Evolutionary conservation across 2,113 vertebrate genomes (phyloP).

Genomic region (Euleptes europaea): DNA sequence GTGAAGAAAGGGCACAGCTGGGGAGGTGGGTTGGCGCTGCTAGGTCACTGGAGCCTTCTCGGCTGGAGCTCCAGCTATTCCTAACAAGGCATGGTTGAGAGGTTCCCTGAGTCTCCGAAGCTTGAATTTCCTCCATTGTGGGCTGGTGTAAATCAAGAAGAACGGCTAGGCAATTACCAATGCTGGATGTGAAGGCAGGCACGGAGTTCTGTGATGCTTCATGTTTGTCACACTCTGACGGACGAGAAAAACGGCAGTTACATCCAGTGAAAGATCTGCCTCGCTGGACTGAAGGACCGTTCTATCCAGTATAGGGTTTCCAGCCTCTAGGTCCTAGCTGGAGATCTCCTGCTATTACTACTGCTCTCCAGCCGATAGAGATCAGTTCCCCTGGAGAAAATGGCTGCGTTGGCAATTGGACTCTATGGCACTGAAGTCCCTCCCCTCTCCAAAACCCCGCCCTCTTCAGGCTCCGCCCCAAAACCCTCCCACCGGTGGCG

Average conservation of each 20-base stretch:
- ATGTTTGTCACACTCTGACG: background rate
- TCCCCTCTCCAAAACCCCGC: no score
- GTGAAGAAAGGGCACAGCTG: background rate
- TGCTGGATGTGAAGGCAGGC: background rate
- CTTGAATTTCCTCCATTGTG: slow-evolving; percentile 11
- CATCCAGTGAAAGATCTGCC: no score
- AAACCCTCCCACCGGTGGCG: no score
- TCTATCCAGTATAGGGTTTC: no score
- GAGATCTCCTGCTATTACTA: no score
- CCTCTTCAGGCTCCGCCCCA: no score
- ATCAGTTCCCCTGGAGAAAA: no score
- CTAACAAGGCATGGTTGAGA: background rate
- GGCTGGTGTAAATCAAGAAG: slow-evolving; percentile 20
- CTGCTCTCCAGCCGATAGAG: no score
- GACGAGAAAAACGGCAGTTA: background rate
- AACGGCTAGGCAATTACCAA: background rate
- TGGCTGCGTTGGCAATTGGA: no score
- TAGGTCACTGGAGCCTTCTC: background rate
- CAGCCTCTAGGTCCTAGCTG: no score
- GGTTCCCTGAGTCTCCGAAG: background rate
- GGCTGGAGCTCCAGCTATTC: background rate
- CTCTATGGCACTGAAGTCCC: no score
- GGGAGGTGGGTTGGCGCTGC: background rate
- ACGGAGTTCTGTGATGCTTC: background rate
- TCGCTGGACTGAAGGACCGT: no score